Conservation (phyloP, 2,888 invertebrate species). For the Stegophylla sp. region DNA sequence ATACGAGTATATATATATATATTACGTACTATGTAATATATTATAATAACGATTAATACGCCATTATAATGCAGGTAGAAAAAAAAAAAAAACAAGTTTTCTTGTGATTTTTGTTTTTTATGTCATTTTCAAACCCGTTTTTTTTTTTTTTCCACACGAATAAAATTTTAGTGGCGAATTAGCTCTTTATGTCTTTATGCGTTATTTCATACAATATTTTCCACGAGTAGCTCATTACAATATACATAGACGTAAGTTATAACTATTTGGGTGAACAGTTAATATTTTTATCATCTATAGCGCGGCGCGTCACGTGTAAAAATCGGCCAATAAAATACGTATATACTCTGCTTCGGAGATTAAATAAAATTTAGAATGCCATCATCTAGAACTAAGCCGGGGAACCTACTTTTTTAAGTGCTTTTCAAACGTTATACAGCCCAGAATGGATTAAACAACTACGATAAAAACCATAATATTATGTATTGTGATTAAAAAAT, state of each 20-base stretch:
- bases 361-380: constrained; percentile 15
- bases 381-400: not conserved
- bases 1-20: not conserved
- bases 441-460: constrained; percentile 23
- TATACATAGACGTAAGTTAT: constrained; percentile 31
- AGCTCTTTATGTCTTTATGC: constrained; percentile 40
- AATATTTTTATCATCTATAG: constrained; percentile 46
- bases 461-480: not conserved
- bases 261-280: constrained; percentile 25
- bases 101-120: constrained; percentile 41
- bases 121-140: constrained; percentile 39
- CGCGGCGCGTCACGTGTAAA: not conserved
- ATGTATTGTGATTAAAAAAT: not conserved
- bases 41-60: not conserved
- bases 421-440: not conserved
- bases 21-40: too few species aligned
- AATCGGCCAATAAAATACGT: constrained; percentile 37
- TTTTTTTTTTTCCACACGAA: constrained; percentile 11
- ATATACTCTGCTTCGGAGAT: not conserved
- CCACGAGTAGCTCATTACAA: not conserved
- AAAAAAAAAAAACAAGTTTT: constrained; percentile 38
- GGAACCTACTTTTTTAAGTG: constrained; percentile 28
- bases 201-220: too few species aligned
- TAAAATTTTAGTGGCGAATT: constrained; percentile 38
- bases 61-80: constrained; percentile 2